Percentiles rank a stretch among this genome's conserved stretches.
phyloP scores from a whole-genome alignment of 1,140 invertebrate species.

The Rhyzopertha dominica region DNA sequence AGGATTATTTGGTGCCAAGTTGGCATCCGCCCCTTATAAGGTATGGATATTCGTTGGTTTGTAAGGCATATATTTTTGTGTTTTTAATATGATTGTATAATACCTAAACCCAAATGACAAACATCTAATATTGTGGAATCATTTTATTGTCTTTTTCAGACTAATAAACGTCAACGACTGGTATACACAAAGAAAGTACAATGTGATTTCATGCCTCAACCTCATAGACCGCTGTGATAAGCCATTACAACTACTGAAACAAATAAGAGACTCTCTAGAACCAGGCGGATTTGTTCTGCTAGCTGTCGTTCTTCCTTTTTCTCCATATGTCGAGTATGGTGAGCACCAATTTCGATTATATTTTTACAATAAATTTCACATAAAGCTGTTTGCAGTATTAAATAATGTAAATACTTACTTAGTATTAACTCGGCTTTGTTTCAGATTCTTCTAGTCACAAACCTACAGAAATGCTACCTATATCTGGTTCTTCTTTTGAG shows the following conservation, averaged over 20 bases:
- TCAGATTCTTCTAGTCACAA: constrained; percentile 60
- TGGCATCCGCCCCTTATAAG: no score
- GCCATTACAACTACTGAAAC: constrained; percentile 66
- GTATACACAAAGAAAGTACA: constrained; percentile 59
- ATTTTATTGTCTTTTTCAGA: constrained; percentile 50
- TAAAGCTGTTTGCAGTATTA: no score
- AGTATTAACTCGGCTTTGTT: constrained; percentile 12
- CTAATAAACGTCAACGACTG: constrained; percentile 73
- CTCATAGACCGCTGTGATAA: constrained; percentile 83
- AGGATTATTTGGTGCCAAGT: no score
- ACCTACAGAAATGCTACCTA: constrained; percentile 64
- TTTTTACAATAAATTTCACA: background rate
- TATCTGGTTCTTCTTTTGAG: constrained; percentile 69
- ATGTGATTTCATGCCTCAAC: constrained; percentile 83
- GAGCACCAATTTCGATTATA: constrained; percentile 16
- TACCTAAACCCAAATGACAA: no score
- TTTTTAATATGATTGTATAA: no score
- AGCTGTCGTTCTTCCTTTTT: constrained; percentile 83
- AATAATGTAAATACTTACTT: background rate
- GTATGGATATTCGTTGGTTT: no score
- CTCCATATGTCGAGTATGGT: constrained; percentile 83
- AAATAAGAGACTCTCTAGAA: constrained; percentile 61
- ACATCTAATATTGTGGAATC: no score
- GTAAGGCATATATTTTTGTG: no score
- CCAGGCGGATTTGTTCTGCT: constrained; percentile 68